Conservation (phyloP, 2,888 invertebrate genomes). For the Dolomedes plantarius region DNA sequence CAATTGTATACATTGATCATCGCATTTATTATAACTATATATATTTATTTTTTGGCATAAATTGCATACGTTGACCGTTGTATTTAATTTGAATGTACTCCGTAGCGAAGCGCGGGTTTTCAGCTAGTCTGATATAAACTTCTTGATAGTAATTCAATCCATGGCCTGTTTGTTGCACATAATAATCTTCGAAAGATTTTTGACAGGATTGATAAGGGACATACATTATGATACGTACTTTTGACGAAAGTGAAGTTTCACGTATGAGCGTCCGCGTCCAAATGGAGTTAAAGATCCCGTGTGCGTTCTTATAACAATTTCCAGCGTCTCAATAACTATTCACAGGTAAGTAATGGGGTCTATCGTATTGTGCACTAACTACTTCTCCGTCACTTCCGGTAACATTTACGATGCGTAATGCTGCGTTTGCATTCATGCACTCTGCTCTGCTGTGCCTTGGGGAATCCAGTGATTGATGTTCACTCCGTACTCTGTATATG, state of each 20-base stretch:
- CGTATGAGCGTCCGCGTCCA: slow-evolving; percentile 25
- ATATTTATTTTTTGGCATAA: no score
- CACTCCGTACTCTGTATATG: no score
- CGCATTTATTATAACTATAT: no score
- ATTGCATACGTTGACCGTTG: no score
- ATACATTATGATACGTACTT: slow-evolving; percentile 8
- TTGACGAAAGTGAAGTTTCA: slow-evolving; percentile 25
- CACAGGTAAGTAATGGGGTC: slow-evolving; percentile 35
- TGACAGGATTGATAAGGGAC: slow-evolving; percentile 28
- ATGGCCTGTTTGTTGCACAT: slow-evolving; percentile 5
- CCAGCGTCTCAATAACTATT: slow-evolving; percentile 27
- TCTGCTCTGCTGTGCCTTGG: no score
- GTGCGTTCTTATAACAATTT: slow-evolving; percentile 46
- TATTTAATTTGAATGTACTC: no score
- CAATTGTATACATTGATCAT: no score
- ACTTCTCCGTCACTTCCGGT: slow-evolving; percentile 17
- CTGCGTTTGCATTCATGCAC: no score
- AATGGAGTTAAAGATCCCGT: slow-evolving; percentile 21
- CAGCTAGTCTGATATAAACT: no score
- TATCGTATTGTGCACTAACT: slow-evolving; percentile 10
- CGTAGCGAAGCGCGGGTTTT: no score
- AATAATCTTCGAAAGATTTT: slow-evolving; percentile 25
- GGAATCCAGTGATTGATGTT: no score
- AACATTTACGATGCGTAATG: slow-evolving; percentile 74
- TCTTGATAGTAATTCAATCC: slow-evolving; percentile 33